Conservation (phyloP, 2,797 vertebrate genomes). For the Atherinosoma microstoma region DNA sequence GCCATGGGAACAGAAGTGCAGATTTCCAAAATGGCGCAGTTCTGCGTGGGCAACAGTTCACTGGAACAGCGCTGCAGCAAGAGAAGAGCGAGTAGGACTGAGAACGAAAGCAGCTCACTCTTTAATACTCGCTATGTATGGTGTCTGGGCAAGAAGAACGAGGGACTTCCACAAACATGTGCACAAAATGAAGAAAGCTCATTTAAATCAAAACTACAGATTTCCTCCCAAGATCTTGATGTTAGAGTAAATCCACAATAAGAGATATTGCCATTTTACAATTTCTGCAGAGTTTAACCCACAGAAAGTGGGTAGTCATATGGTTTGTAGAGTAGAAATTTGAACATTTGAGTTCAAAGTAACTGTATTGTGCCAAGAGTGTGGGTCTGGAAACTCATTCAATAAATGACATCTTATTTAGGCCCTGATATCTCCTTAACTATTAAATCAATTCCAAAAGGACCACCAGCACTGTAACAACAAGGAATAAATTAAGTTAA, state of each 20-base stretch:
- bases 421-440: not conserved
- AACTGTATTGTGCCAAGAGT: no score
- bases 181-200: constrained; percentile 15
- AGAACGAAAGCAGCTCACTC: constrained; percentile 48
- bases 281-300: not conserved
- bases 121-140: constrained; percentile 18
- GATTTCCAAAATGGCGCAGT: constrained; percentile 78
- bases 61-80: constrained; percentile 62
- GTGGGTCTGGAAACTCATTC: not conserved
- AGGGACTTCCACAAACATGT: constrained; percentile 1
- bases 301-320: not conserved
- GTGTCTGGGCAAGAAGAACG: constrained; percentile 13
- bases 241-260: not conserved
- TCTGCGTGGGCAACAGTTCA: constrained; percentile 72
- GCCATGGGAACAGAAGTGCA: constrained; percentile 54
- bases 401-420: not conserved
- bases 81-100: constrained; percentile 60
- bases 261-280: not conserved
- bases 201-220: not conserved
- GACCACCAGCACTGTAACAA: not conserved
- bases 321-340: not conserved
- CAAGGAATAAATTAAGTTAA: not conserved
- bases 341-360: not conserved
- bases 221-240: not conserved
- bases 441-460: not conserved